A percentile compares a stretch with the other conserved stretches of the same genome.
phyloP scores from a whole-genome alignment of 2,888 invertebrate genomes.

The Drosophila lacicola region DNA sequence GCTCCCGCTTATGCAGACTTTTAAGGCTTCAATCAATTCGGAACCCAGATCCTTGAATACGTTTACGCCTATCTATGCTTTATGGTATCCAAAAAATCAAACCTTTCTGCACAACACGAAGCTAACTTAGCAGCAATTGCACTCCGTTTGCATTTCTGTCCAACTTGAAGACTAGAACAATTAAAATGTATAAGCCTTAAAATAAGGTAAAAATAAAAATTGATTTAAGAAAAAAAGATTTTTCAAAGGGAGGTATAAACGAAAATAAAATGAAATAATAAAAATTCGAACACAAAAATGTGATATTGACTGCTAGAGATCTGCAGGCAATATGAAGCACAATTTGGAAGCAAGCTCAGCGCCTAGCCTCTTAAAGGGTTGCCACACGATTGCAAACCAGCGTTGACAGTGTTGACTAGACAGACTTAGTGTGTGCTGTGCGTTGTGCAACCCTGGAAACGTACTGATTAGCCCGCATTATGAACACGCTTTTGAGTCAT shows the following conservation, averaged over 20 bases:
- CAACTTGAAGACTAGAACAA: no score
- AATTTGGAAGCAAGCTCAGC: not conserved
- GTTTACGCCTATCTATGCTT: no score
- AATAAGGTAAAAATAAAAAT: not conserved
- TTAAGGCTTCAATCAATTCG: no score
- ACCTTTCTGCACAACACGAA: no score
- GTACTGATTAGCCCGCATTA: constrained; percentile 49
- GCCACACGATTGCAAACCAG: constrained; percentile 5
- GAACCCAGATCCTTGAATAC: no score
- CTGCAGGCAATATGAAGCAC: not conserved
- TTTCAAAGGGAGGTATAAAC: not conserved
- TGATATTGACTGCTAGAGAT: not conserved
- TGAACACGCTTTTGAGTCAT: constrained; percentile 62
- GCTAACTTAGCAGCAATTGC: no score
- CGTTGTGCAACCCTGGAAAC: constrained; percentile 58
- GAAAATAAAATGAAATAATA: not conserved
- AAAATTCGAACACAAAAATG: not conserved
- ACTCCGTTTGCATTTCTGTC: no score
- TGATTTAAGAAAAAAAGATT: not conserved
- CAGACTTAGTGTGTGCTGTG: not conserved
- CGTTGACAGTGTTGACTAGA: constrained; percentile 9
- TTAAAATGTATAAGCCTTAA: not conserved
- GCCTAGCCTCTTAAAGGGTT: not conserved
- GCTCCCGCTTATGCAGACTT: no score
- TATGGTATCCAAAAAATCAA: no score